Conservation (phyloP, 2,797 vertebrate species). For the Phoebastria nigripes region DNA sequence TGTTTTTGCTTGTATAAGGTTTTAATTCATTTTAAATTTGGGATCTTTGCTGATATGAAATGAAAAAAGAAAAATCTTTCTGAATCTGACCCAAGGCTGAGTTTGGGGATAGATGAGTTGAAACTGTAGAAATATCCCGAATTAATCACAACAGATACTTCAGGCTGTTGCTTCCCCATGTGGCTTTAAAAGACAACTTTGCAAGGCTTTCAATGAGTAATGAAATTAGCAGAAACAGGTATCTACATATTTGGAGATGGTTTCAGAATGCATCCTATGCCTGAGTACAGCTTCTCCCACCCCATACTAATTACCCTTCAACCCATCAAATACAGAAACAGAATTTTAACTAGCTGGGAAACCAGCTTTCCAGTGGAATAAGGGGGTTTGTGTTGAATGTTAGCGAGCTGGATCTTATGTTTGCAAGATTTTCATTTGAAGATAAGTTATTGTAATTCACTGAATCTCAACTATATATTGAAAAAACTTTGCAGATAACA, state of each 20-base stretch:
- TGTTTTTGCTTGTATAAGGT: accelerated
- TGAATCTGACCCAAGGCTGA: not conserved
- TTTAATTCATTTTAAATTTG: not conserved
- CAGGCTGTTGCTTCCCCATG: not conserved
- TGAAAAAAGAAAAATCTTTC: not conserved
- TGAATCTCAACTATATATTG: not conserved
- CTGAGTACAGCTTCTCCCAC: not conserved
- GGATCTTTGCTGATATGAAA: not conserved
- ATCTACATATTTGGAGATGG: not conserved
- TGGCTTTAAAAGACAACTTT: not conserved
- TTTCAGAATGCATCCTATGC: not conserved
- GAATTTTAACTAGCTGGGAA: not conserved
- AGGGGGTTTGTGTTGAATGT: not conserved
- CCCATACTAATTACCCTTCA: not conserved
- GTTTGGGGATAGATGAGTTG: not conserved
- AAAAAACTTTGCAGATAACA: not conserved
- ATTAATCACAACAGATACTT: not conserved
- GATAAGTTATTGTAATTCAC: not conserved
- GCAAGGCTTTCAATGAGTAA: not conserved
- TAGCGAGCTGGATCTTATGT: not conserved
- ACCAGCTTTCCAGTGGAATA: not conserved
- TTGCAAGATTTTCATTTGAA: not conserved
- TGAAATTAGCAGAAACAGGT: not conserved
- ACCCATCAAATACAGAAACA: not conserved
- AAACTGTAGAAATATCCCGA: not conserved